Base-by-base conservation (phyloP, 1,140 invertebrate genomes). In the Laupala kohalensis region DNA sequence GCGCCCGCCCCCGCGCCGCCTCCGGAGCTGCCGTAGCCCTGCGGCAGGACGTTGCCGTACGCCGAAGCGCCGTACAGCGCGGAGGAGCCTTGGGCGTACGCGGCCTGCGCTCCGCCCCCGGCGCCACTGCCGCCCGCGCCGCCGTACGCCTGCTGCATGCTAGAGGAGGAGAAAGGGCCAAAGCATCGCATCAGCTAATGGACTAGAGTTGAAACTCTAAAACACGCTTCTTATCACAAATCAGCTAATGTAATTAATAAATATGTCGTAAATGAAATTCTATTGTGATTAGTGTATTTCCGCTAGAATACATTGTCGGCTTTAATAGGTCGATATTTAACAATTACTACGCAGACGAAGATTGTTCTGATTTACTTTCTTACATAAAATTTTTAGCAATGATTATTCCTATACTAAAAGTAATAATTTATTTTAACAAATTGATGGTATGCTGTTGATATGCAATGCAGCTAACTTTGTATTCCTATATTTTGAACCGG, bases 61-160 rank as follows among this genome's bases (percentile, higher is more conserved):
- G 79, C 79, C 6, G 79, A 75, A 26, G 78, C 70, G 70, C 79
- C 80, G 73, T 80, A 81, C 67, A 80, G 80, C 13, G 77, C 74
- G 5, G 77, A 78, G 19, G 76, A 74, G 25, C 77, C 72, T 64
- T 76, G 77, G 71, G 77, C 78, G 72, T 78, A 79, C 4, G 78
- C 74, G 12, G 79, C 75, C 19, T 74, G 73, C 62, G 78, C 76
- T n/a, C n/a, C n/a, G n/a, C n/a, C n/a, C n/a, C n/a, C n/a, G n/a
- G n/a, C n/a, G n/a, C n/a, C n/a, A n/a, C n/a, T n/a, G 5, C 78
- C 74, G 26, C 76, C 76, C 67, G 79, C 74, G 37, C 76, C 76
- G 26, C 79, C 78, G 72, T 81, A 81, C 19, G 78, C 78, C 73
- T 80, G 80, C 74, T 80, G 80, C 79, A 81, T 81, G 73, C 79